phyloP scores from a whole-genome alignment of 2,888 invertebrate species.

The Leucania comma region DNA sequence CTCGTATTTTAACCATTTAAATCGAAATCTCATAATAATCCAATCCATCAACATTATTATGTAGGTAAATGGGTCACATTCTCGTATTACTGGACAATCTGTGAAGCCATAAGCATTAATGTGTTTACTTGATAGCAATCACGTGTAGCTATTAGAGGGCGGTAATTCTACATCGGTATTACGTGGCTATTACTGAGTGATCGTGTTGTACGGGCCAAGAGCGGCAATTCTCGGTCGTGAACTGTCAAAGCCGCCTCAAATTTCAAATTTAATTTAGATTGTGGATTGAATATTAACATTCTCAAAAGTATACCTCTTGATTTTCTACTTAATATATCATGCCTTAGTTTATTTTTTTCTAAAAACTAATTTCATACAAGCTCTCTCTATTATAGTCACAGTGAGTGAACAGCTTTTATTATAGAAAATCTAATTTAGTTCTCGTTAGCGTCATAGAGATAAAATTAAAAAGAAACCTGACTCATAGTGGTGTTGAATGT shows the following conservation, averaged over 20 bases:
- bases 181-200: background rate
- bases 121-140: slow-evolving; percentile 32
- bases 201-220: background rate
- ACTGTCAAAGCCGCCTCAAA: too few species aligned
- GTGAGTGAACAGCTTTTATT: slow-evolving; percentile 6
- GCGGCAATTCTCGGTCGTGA: too few species aligned
- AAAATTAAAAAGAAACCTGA: slow-evolving; percentile 18
- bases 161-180: background rate
- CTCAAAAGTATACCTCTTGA: too few species aligned
- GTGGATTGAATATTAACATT: too few species aligned
- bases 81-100: background rate
- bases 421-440: slow-evolving; percentile 27
- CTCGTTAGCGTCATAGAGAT: slow-evolving; percentile 3
- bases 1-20: too few species aligned
- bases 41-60: background rate
- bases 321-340: too few species aligned
- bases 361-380: slow-evolving; percentile 7
- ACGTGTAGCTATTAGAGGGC: slow-evolving; percentile 1
- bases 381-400: background rate
- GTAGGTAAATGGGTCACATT: too few species aligned
- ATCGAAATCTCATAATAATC: background rate
- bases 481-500: background rate
- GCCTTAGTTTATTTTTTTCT: too few species aligned
- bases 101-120: slow-evolving; percentile 8
- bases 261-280: too few species aligned